These are phyloP conservation scores for Falco biarmicus DNA, from an alignment of 2,797 vertebrate genomes.

Conservation along the genomic window DNA sequence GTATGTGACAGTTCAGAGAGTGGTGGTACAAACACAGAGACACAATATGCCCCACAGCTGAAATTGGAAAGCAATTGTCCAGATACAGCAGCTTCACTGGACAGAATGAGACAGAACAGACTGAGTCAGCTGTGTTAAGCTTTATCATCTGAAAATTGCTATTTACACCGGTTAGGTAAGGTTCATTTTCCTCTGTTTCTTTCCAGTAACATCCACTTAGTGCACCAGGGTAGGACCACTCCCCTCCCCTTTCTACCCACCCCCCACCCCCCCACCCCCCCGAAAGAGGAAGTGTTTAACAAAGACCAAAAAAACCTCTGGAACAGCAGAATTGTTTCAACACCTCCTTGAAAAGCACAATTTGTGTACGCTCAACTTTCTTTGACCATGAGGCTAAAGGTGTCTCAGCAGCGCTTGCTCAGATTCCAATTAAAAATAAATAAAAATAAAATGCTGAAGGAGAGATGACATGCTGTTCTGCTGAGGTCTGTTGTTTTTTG, in stretches of 20 bases:
- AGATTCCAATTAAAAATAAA: conserved; percentile 36
- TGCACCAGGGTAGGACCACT: background rate
- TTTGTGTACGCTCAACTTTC: background rate
- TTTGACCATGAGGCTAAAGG: conserved; percentile 14
- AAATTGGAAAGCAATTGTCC: background rate
- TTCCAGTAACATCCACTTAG: background rate
- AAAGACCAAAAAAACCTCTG: background rate
- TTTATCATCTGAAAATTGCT: background rate
- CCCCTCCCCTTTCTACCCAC: background rate
- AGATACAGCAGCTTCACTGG: background rate
- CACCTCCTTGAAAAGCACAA: background rate
- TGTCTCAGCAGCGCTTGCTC: background rate
- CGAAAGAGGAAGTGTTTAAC: background rate
- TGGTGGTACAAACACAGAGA: background rate
- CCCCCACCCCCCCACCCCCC: no score
- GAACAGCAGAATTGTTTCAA: background rate
- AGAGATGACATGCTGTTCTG: background rate
- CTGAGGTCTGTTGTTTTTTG: conserved; percentile 3
- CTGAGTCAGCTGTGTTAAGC: background rate
- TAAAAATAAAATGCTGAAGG: conserved; percentile 2
- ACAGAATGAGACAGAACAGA: background rate
- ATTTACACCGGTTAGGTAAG: background rate
- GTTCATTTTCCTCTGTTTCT: background rate
- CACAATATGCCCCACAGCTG: background rate
- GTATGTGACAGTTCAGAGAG: background rate